Conservation (phyloP, 2,888 invertebrate species). For the Lycia hirtaria region DNA sequence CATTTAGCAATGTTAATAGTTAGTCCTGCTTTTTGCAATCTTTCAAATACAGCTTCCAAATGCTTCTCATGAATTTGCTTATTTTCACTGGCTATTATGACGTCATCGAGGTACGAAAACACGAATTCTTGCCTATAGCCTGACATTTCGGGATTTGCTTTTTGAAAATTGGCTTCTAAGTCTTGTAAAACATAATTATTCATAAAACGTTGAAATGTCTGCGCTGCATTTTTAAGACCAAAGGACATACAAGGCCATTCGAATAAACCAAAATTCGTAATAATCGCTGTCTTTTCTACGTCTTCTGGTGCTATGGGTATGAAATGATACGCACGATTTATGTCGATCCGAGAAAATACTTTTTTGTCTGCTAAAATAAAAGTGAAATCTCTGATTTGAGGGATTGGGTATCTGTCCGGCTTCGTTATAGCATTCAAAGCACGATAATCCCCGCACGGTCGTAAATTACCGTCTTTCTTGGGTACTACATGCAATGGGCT, state of each 20-base stretch:
- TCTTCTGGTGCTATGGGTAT: background rate
- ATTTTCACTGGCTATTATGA: constrained; percentile 3
- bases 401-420: constrained; percentile 38
- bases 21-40: constrained; percentile 6
- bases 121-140: constrained; percentile 1
- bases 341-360: background rate
- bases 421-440: constrained; percentile 35
- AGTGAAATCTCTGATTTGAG: constrained; percentile 11
- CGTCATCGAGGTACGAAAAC: constrained; percentile 14
- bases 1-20: constrained; percentile 23
- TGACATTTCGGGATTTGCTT: background rate
- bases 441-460: constrained; percentile 50
- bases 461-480: constrained; percentile 41
- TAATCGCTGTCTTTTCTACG: background rate
- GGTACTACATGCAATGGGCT: constrained; percentile 46
- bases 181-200: constrained; percentile 46
- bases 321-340: background rate
- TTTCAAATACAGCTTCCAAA: constrained; percentile 1
- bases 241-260: background rate
- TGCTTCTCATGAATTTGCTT: constrained; percentile 6
- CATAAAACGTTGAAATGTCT: constrained; percentile 5
- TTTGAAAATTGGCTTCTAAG: constrained; percentile 51
- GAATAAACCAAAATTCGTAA: constrained; percentile 37
- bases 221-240: background rate
- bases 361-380: constrained; percentile 22